These are phyloP conservation scores for Poecilia picta DNA, from an alignment of 2,797 vertebrate genomes.

Conservation along the genomic window DNA sequence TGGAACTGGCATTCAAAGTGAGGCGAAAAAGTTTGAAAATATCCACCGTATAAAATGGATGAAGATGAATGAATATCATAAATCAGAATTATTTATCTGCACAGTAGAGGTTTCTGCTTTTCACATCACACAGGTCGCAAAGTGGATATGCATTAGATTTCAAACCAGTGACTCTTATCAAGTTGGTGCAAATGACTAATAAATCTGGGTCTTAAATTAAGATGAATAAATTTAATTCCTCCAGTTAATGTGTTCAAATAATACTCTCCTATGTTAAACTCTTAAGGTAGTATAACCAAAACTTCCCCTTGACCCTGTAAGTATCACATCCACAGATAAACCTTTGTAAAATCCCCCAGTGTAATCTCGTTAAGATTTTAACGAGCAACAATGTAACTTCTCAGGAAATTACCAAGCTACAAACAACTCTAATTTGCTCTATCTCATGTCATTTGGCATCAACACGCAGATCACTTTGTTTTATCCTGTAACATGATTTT, in stretches of 20 bases:
- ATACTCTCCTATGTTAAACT: not conserved
- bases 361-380: not conserved
- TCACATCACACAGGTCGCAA: not conserved
- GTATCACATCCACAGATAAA: not conserved
- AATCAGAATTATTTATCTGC: too few relatives aligned
- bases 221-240: not conserved
- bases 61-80: too few relatives aligned
- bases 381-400: not conserved
- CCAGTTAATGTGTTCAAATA: not conserved
- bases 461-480: conserved; percentile 6
- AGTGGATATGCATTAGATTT: not conserved
- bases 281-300: not conserved
- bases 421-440: conserved; percentile 5
- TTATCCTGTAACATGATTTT: conserved; percentile 3
- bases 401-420: not conserved
- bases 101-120: too few relatives aligned
- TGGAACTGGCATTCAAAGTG: too few relatives aligned
- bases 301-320: not conserved
- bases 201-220: not conserved
- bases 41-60: too few relatives aligned
- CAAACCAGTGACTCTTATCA: not conserved
- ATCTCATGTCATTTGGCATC: conserved; percentile 11
- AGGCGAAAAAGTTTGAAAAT: too few relatives aligned
- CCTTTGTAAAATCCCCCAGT: not conserved
- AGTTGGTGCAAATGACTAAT: not conserved